Conservation (phyloP, 2,888 invertebrate genomes). For the Polydesmus complanatus region DNA sequence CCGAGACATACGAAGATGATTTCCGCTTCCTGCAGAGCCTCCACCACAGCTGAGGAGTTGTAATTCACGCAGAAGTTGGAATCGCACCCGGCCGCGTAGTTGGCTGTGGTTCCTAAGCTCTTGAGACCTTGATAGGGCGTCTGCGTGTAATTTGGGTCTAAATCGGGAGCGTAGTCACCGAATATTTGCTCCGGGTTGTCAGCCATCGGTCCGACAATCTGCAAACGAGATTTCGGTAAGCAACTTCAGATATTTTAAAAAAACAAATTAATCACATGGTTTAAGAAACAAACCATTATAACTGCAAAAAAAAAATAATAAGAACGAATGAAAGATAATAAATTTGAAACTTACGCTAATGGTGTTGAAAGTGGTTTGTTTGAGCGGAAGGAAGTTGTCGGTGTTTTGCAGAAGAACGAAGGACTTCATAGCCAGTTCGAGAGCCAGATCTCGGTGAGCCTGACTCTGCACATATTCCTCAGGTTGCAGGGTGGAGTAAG, state of each 20-base stretch:
- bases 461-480: slow-evolving; percentile 8
- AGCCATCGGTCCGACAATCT: slow-evolving; percentile 16
- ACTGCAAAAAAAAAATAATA: no score
- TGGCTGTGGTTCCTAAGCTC: neutral
- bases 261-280: neutral
- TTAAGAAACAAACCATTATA: neutral
- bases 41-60: slow-evolving; percentile 3
- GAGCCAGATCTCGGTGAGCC: slow-evolving; percentile 1
- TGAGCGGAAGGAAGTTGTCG: slow-evolving; percentile 1
- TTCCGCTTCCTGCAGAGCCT: slow-evolving; percentile 1
- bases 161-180: slow-evolving; percentile 12
- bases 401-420: slow-evolving; percentile 13
- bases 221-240: no score
- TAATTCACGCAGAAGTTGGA: slow-evolving; percentile 7
- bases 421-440: slow-evolving; percentile 5
- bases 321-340: no score
- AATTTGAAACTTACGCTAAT: slow-evolving; percentile 8
- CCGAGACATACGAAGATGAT: slow-evolving; percentile 16
- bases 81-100: slow-evolving; percentile 8
- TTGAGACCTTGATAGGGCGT: slow-evolving; percentile 8
- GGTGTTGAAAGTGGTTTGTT: slow-evolving; percentile 1
- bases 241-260: no score
- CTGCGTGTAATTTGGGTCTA: slow-evolving; percentile 1
- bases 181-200: slow-evolving; percentile 14
- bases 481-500: slow-evolving; percentile 3